These are phyloP conservation scores for Periphyllus acericola DNA, from an alignment of 2,888 invertebrate genomes.

Conservation along the genomic window DNA sequence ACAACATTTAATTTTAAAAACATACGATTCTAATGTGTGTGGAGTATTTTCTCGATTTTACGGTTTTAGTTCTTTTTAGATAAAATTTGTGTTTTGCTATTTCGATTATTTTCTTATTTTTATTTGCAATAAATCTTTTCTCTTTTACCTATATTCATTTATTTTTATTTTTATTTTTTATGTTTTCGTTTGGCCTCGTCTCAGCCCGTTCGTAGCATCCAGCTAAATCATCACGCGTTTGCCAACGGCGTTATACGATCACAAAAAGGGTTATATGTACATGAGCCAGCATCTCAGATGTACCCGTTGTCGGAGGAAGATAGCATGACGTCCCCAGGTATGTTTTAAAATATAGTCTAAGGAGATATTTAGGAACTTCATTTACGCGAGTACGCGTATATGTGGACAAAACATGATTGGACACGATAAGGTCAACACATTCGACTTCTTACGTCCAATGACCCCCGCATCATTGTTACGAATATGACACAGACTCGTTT, in stretches of 20 bases:
- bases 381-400: not conserved
- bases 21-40: not conserved
- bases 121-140: conserved; percentile 27
- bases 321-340: conserved; percentile 62
- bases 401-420: conserved; percentile 43
- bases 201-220: conserved; percentile 57
- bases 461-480: conserved; percentile 54
- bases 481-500: conserved; percentile 17
- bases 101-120: conserved; percentile 34
- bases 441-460: conserved; percentile 59
- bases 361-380: conserved; percentile 35
- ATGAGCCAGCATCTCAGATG: conserved; percentile 61
- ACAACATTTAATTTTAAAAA: not conserved
- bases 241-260: conserved; percentile 59
- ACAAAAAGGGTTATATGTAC: conserved; percentile 58
- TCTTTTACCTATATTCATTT: conserved; percentile 3
- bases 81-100: not conserved
- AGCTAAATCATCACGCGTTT: conserved; percentile 54
- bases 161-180: conserved; percentile 41
- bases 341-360: conserved; percentile 39
- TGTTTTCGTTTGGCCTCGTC: conserved; percentile 59
- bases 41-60: not conserved
- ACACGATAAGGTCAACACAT: conserved; percentile 59
- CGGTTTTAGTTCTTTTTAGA: not conserved
- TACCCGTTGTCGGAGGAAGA: conserved; percentile 61